Evolutionary conservation across 1,140 invertebrate species (phyloP).

Genomic region (Lethocerus indicus): DNA sequence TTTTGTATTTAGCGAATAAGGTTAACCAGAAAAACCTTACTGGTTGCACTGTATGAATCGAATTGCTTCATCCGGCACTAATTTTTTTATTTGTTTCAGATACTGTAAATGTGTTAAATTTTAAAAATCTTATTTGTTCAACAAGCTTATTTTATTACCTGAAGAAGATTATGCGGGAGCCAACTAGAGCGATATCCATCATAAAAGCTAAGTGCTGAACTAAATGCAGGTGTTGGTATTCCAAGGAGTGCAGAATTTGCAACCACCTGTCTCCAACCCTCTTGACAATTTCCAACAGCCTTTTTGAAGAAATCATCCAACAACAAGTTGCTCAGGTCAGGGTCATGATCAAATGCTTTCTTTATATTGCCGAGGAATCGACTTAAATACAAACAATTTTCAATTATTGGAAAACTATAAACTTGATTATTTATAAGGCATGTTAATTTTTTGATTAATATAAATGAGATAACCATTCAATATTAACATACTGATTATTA

Average conservation of each 20-base stretch:
- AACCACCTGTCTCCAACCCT: constrained; percentile 41
- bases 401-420: neutral
- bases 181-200: constrained; percentile 76
- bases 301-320: constrained; percentile 87
- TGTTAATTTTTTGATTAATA: neutral
- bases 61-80: no score
- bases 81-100: no score
- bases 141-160: constrained; percentile 32
- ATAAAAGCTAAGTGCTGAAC: constrained; percentile 88
- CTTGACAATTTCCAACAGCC: constrained; percentile 64
- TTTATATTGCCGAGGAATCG: constrained; percentile 96
- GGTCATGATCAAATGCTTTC: constrained; percentile 84
- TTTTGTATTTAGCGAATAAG: no score
- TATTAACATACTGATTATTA: constrained; percentile 19
- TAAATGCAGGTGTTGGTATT: constrained; percentile 83
- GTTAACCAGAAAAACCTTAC: no score
- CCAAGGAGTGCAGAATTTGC: constrained; percentile 44
- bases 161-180: constrained; percentile 83
- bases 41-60: no score
- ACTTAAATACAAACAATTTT: constrained; percentile 28
- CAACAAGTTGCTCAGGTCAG: constrained; percentile 75
- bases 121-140: neutral
- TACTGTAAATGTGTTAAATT: no score
- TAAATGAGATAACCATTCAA: neutral
- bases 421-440: neutral